Evolutionary conservation across 1,140 invertebrate species (phyloP).

Genomic region (Phymastichus coffea): DNA sequence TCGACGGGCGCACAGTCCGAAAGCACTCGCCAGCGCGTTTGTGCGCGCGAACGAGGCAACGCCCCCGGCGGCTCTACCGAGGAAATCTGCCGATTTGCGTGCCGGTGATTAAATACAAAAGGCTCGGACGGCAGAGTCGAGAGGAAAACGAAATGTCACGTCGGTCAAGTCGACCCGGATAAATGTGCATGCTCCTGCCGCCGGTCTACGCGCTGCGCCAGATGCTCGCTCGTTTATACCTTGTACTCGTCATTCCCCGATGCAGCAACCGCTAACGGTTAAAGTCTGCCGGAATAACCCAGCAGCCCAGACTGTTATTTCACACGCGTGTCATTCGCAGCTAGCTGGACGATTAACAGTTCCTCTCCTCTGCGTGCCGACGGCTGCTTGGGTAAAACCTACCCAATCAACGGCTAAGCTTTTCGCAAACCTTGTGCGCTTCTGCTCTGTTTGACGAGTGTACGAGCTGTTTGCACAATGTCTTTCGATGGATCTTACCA

Average conservation of each 20-base stretch:
- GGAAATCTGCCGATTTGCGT: conserved; percentile 1
- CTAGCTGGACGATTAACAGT: no score
- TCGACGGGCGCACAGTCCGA: no score
- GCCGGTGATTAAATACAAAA: neutral
- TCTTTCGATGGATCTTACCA: no score
- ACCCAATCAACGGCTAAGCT: conserved; percentile 37
- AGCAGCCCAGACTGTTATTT: conserved; percentile 6
- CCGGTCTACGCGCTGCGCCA: no score
- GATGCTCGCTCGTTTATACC: no score
- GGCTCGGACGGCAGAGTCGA: neutral
- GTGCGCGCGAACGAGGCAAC: conserved; percentile 8
- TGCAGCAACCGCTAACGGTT: no score
- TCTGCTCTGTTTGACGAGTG: neutral
- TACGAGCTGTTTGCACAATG: no score
- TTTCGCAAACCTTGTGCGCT: neutral
- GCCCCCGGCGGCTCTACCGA: neutral
- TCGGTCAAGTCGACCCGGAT: no score
- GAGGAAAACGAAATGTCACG: conserved; percentile 12
- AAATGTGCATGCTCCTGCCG: no score
- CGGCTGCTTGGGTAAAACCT: conserved; percentile 34
- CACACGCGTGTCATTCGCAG: neutral
- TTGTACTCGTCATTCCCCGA: no score
- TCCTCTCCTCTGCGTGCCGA: conserved; percentile 27
- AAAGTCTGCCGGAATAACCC: no score
- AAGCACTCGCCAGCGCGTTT: no score